Percentiles rank a stretch among this genome's conserved stretches.
Evolutionary conservation across 2,797 vertebrate genomes (phyloP).

Genomic region (Cossypha dichroa): DNA sequence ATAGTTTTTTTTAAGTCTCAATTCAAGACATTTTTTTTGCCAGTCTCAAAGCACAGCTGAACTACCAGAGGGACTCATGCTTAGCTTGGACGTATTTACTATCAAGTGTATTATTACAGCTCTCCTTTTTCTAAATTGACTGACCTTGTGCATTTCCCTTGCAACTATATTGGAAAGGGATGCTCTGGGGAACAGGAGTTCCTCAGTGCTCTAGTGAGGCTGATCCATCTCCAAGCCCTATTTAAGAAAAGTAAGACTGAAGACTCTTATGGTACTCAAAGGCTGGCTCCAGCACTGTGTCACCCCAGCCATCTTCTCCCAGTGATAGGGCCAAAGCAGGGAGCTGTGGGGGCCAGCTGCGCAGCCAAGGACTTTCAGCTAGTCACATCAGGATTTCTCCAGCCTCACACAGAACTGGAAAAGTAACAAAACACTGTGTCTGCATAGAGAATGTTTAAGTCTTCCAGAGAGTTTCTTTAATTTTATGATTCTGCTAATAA

Average conservation of each 20-base stretch:
- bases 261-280: background rate
- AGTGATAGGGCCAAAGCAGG: background rate
- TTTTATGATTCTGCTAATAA: background rate
- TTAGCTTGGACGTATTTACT: background rate
- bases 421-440: background rate
- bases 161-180: background rate
- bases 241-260: background rate
- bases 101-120: background rate
- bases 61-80: background rate
- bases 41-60: background rate
- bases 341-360: background rate
- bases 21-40: background rate
- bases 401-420: background rate
- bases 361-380: background rate
- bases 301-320: background rate
- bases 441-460: background rate
- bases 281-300: background rate
- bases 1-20: background rate
- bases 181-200: accelerated
- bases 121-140: background rate
- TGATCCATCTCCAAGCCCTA: background rate
- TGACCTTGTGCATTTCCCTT: background rate
- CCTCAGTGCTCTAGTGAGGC: background rate
- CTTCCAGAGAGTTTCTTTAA: background rate
- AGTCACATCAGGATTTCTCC: background rate